These are phyloP conservation scores for Drosophila monieri DNA, from an alignment of 2,888 invertebrate genomes.

Conservation along the genomic window DNA sequence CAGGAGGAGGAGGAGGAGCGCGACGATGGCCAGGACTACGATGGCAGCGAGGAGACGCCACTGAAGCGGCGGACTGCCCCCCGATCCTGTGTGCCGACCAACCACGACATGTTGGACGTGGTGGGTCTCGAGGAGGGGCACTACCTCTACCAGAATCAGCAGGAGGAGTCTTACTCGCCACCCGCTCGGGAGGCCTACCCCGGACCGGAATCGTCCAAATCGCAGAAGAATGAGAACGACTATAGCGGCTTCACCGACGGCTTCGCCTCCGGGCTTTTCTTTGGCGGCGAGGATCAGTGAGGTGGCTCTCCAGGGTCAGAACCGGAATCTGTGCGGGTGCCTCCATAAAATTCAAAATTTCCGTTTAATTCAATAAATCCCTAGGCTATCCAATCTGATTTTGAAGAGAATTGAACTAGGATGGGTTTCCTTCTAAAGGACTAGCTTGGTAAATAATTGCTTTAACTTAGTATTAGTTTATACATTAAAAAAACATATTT, in stretches of 20 bases:
- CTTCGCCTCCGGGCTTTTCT: slow-evolving; percentile 43
- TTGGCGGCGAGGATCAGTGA: slow-evolving; percentile 10
- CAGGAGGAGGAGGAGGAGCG: slow-evolving; percentile 33
- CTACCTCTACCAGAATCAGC: not conserved
- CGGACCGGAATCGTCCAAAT: not conserved
- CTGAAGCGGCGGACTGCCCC: slow-evolving; percentile 54
- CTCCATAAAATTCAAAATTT: slow-evolving; percentile 4
- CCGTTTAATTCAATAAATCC: not conserved
- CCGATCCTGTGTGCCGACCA: slow-evolving; percentile 46
- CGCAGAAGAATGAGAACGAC: not conserved
- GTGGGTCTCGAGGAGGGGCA: not conserved
- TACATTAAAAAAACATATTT: no score
- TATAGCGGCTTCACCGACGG: slow-evolving; percentile 54
- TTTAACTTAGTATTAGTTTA: no score
- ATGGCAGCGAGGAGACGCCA: slow-evolving; percentile 17
- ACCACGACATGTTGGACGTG: not conserved
- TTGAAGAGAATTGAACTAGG: not conserved
- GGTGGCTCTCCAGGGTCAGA: not conserved
- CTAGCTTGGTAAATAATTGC: no score
- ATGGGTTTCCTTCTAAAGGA: not conserved
- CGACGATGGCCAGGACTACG: slow-evolving; percentile 34
- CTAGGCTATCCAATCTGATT: not conserved
- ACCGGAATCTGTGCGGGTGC: not conserved
- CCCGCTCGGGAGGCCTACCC: not conserved
- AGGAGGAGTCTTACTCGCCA: not conserved